Evolutionary conservation across 1,140 invertebrate species (phyloP), one percentile per base, ranked within the genome.

Genomic region (Neelides sp.): DNA sequence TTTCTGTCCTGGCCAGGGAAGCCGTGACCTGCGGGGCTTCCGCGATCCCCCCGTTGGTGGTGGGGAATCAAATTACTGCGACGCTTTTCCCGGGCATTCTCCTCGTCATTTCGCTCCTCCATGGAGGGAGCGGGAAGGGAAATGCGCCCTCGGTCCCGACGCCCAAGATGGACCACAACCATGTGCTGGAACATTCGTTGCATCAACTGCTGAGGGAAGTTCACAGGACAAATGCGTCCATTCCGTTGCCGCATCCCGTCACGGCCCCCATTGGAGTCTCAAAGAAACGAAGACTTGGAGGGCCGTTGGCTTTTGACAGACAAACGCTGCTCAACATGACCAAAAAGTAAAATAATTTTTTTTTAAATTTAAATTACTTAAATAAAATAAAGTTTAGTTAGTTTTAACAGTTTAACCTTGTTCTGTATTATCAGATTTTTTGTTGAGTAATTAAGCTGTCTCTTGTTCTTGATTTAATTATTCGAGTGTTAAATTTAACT

Each of bases 61-160:
- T 95, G 41, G 90, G 89, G 37, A 96, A 95, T 70, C 89, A 95
- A 70, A 96, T 98, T 55, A 87, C 93, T 70, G 88, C 89, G 12
- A 92, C 90, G 35, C 76, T 95, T 23, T 78, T 96, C 59, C 91
- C 92, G 27, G 89, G 88, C 22, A 89, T 95, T 52, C 88, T 96
- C 62, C 69, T 72, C 65, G 79, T 63, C 69, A 83, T 78, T 43
- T 68, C 70, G 13, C 63, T 77, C 7, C 75, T 72, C 61, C 74
- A 77, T 57, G 68, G 66, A 28, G 68, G 67, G 17, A 64, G 64
- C 20, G 64, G 66, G 56, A 67, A 66, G 50, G 66, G 45, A 36
- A 48, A 52, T 37, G 41, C 42, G 23, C 40, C 42, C 24, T 37
- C 17, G 32, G 36, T 13, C 24, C 68, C 66, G 63, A 77, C 47